Base-by-base conservation (phyloP, 2,888 invertebrate genomes). In the Clunio marinus region DNA sequence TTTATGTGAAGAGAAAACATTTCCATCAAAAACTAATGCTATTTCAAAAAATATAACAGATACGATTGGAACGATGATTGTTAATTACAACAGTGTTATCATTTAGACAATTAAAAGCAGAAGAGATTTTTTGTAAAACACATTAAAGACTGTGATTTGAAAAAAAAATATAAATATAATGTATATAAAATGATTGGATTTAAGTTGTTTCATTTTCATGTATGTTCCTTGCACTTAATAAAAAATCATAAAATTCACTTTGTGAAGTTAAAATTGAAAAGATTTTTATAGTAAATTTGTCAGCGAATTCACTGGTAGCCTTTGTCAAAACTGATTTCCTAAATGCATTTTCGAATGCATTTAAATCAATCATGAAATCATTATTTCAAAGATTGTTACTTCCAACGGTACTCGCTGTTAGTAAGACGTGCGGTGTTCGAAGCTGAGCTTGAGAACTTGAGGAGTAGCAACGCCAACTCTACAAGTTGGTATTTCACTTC, bases 81-180 rank as follows among this genome's bases (percentile, higher is more conserved):
- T n/a, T n/a, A n/a, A n/a, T n/a, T n/a, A n/a, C n/a, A n/a, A n/a
- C n/a, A n/a, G n/a, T n/a, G n/a, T 22, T 51, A 51, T 20, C 15
- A 41, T 41, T 32, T 41, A n/a, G n/a, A n/a, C n/a, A n/a, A n/a
- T n/a, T n/a, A 59, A 32, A 24, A 59, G 17, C 24, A 65, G 32
- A 28, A 22, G 25, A 63, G 63, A 63, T 63, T 65, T 20, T 37
- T 62, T 62, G 62, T 62, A 63, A 62, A 62, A 55, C 66, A 66
- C 66, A 66, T 66, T 57, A 51, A 66, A 66, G 66, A 66, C 66
- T 66, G 66, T 66, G 66, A 66, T 66, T 66, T 32, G 55, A 66
- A 66, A 63, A 32, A 32, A 32, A 24, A 63, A 65, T 51, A n/a
- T n/a, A n/a, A n/a, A n/a, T n/a, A n/a, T n/a, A n/a, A n/a, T n/a